Percentiles rank a stretch among this genome's conserved stretches.
These are phyloP conservation scores for Apteryx mantelli DNA, from an alignment of 2,113 vertebrate species.

Conservation along the genomic window DNA sequence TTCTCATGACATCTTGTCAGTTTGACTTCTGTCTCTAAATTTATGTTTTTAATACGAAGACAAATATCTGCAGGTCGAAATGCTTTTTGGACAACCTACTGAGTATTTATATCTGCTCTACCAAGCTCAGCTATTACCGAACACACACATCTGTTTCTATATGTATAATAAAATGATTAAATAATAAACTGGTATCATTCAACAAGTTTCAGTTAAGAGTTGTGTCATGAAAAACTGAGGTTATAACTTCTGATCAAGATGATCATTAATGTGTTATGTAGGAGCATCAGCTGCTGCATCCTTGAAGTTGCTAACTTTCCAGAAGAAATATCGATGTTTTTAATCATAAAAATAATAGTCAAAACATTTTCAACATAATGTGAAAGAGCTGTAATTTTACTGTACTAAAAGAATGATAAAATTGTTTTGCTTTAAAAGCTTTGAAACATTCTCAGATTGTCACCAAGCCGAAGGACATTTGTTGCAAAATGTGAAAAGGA, in stretches of 20 bases:
- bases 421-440: not conserved
- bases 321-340: not conserved
- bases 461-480: rapidly evolving
- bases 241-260: not conserved
- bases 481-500: not conserved
- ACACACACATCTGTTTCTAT: rapidly evolving
- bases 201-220: not conserved
- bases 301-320: not conserved
- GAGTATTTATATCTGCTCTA: not conserved
- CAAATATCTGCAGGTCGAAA: not conserved
- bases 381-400: not conserved
- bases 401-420: not conserved
- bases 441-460: not conserved
- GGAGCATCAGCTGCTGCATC: not conserved
- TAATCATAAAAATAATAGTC: not conserved
- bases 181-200: rapidly evolving
- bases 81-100: not conserved
- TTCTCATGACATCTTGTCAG: not conserved
- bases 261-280: rapidly evolving
- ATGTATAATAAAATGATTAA: not conserved
- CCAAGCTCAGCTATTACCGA: not conserved
- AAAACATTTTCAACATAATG: not conserved
- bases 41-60: not conserved
- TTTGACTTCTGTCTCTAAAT: not conserved
- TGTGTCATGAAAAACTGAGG: not conserved